Conservation (phyloP, 2,797 vertebrate species). For the Eutrigla gurnardus region DNA sequence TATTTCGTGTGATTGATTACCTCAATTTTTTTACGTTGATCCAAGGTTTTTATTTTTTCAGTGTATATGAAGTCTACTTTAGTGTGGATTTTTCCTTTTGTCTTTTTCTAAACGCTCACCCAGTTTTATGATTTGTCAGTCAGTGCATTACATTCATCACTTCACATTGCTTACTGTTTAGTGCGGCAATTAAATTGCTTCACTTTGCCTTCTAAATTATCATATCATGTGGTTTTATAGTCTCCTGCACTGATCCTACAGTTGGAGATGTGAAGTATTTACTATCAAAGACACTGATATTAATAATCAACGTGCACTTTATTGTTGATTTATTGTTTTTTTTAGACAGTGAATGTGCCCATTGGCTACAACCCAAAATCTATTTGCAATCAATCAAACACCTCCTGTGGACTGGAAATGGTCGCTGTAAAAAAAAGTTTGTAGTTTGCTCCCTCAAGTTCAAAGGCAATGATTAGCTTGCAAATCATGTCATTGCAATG, state of each 20-base stretch:
- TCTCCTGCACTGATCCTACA: slow-evolving; percentile 14
- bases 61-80: background rate
- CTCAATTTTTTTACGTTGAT: too few species aligned
- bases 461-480: background rate
- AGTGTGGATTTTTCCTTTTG: background rate
- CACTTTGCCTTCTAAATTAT: slow-evolving; percentile 40
- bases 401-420: background rate
- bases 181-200: slow-evolving; percentile 37
- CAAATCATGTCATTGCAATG: background rate
- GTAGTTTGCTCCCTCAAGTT: background rate
- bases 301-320: slow-evolving; percentile 7
- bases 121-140: slow-evolving; percentile 1
- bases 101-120: background rate
- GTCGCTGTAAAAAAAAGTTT: background rate
- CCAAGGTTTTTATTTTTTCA: too few species aligned
- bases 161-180: slow-evolving; percentile 50
- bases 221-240: slow-evolving; percentile 46
- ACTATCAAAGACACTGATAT: slow-evolving; percentile 25
- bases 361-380: background rate
- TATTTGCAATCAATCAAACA: background rate
- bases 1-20: too few species aligned
- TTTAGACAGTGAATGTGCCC: background rate
- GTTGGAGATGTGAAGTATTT: slow-evolving; percentile 23
- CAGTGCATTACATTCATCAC: slow-evolving; percentile 19
- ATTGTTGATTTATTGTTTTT: background rate